Percentiles rank a stretch among this genome's conserved stretches.
These are phyloP conservation scores for Anguilla japonica DNA, from an alignment of 2,113 vertebrate species.

Conservation along the genomic window DNA sequence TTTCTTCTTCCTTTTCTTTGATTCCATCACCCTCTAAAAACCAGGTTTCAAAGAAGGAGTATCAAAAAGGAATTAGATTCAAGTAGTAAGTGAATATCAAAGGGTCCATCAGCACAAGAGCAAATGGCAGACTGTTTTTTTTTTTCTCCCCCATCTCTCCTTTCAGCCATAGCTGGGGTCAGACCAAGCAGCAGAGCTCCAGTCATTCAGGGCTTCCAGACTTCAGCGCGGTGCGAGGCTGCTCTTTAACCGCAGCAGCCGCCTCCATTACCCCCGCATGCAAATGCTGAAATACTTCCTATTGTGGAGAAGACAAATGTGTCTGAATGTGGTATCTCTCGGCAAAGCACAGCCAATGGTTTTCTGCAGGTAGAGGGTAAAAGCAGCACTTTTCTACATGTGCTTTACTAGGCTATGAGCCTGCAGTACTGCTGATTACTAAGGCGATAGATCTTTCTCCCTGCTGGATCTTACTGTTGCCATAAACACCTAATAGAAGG, in stretches of 20 bases:
- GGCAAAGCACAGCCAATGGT: no score
- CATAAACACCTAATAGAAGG: no score
- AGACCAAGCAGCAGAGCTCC: no score
- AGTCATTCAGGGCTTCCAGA: not conserved
- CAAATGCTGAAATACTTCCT: not conserved
- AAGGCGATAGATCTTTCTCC: no score
- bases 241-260: not conserved
- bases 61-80: conserved; percentile 36
- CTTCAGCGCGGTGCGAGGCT: not conserved
- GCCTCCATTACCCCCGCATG: not conserved
- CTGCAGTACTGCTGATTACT: no score
- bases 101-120: conserved; percentile 26
- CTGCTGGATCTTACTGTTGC: no score
- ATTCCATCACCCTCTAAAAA: conserved; percentile 14
- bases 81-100: conserved; percentile 41
- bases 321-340: no score
- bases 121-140: conserved; percentile 32
- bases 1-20: conserved; percentile 18
- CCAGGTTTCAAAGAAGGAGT: conserved; percentile 32
- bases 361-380: no score
- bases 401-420: no score
- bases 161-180: not conserved
- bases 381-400: no score
- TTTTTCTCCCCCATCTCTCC: not conserved
- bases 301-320: no score